Evolutionary conservation across 2,113 vertebrate genomes (phyloP).

Genomic region (Pachypanchax playfairii): DNA sequence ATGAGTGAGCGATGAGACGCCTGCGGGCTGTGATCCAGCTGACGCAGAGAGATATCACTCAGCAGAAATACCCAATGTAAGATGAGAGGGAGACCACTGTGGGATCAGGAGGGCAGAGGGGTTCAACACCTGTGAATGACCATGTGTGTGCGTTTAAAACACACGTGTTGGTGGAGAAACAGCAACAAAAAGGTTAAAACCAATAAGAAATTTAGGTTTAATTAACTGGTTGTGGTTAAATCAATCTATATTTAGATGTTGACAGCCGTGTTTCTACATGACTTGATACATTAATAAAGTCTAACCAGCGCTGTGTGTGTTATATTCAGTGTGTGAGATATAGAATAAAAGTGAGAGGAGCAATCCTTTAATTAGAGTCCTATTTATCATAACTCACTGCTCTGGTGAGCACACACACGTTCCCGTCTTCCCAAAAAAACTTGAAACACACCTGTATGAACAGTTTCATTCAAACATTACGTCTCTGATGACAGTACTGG

Average conservation of each 20-base stretch:
- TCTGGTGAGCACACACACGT: background rate
- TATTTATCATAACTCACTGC: slow-evolving; percentile 27
- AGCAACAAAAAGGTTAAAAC: background rate
- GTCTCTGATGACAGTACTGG: background rate
- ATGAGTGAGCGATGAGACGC: slow-evolving; percentile 3
- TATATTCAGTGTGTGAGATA: background rate
- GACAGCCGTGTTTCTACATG: background rate
- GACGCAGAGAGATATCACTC: slow-evolving; percentile 33
- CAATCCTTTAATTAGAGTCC: slow-evolving; percentile 30
- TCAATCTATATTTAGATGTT: too few relatives aligned
- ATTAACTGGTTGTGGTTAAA: background rate
- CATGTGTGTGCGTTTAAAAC: background rate
- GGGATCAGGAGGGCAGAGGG: background rate
- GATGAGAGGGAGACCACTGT: slow-evolving; percentile 31
- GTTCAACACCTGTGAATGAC: background rate
- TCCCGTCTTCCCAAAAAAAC: background rate
- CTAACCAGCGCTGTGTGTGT: slow-evolving; percentile 24
- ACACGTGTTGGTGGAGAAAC: background rate
- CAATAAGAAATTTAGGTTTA: background rate
- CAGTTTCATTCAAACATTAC: background rate
- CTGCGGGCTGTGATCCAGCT: slow-evolving; percentile 12
- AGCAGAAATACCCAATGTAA: slow-evolving; percentile 23
- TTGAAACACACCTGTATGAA: background rate
- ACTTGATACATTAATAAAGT: slow-evolving; percentile 5
- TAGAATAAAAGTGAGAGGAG: slow-evolving; percentile 1